These are phyloP conservation scores for Ctenochaetus hawaiiensis DNA, from an alignment of 2,797 vertebrate species.

Conservation along the genomic window DNA sequence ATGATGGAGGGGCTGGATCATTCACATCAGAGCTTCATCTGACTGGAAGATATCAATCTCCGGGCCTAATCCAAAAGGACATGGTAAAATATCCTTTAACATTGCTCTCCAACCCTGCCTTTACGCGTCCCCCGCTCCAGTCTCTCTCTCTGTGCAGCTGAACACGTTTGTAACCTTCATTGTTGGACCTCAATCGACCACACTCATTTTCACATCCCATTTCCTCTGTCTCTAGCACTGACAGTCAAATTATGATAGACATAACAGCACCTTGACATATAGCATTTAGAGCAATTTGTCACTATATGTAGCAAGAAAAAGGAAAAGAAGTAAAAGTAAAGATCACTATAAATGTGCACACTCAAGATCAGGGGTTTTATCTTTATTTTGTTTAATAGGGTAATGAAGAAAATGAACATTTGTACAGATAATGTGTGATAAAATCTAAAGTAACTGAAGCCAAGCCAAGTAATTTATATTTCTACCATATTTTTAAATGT, in stretches of 20 bases:
- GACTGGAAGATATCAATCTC: conserved; percentile 89
- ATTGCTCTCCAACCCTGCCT: conserved; percentile 73
- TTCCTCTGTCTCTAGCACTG: conserved; percentile 77
- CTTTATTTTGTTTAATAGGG: not conserved
- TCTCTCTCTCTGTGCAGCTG: conserved; percentile 53
- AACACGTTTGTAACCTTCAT: conserved; percentile 74
- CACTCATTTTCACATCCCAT: conserved; percentile 83
- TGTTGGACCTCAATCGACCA: conserved; percentile 73
- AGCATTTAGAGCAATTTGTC: conserved; percentile 72
- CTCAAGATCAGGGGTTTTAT: conserved; percentile 7
- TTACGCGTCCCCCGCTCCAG: conserved; percentile 67
- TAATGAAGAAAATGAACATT: not conserved
- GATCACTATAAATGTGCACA: conserved; percentile 8
- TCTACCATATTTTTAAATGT: not conserved
- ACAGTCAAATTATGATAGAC: conserved; percentile 79
- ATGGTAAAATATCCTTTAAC: conserved; percentile 83
- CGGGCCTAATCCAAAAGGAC: conserved; percentile 81
- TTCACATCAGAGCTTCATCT: conserved; percentile 85
- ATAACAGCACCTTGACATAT: conserved; percentile 67
- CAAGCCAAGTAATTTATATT: no score
- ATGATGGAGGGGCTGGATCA: conserved; percentile 84
- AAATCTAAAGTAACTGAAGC: no score
- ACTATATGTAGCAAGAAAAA: conserved; percentile 39
- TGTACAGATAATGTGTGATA: not conserved
- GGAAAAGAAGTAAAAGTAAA: conserved; percentile 13